A percentile compares a stretch with the other conserved stretches of the same genome.
Conservation (phyloP, 2,888 invertebrate genomes). For the Thera obeliscata region DNA sequence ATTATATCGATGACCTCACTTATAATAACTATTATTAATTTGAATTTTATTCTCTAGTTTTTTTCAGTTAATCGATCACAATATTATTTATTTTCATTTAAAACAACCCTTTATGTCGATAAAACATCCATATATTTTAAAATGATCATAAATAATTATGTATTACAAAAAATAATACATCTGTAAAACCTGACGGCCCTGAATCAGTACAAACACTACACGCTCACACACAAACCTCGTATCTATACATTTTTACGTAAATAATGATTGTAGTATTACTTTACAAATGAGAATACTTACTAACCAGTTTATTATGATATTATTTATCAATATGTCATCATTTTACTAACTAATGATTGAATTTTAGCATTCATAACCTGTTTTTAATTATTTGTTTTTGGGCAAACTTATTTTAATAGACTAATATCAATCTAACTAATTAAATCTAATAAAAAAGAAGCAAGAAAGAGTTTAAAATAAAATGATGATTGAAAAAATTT, state of each 20-base stretch:
- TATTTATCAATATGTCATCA: constrained; percentile 14
- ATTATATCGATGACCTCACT: too few relatives aligned
- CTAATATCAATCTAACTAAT: too few relatives aligned
- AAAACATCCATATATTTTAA: background rate
- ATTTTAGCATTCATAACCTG: background rate
- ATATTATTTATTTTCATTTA: too few relatives aligned
- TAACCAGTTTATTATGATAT: constrained; percentile 34
- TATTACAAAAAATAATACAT: constrained; percentile 20
- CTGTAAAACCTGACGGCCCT: constrained; percentile 52
- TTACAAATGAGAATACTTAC: constrained; percentile 34
- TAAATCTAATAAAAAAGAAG: too few relatives aligned
- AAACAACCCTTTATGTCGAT: background rate
- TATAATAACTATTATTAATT: too few relatives aligned
- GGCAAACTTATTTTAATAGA: too few relatives aligned
- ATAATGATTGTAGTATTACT: constrained; percentile 68
- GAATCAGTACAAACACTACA: constrained; percentile 46
- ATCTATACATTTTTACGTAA: constrained; percentile 70
- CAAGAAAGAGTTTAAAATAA: background rate
- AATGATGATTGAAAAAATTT: background rate
- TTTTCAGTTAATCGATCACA: too few relatives aligned
- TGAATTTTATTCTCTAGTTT: too few relatives aligned
- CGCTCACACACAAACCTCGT: constrained; percentile 48
- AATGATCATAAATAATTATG: background rate
- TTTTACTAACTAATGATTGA: constrained; percentile 11
- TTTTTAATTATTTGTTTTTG: too few relatives aligned